A percentile compares a stretch with the other conserved stretches of the same genome.
Evolutionary conservation across 2,888 invertebrate genomes (phyloP).

Genomic region (Eulithis testata): DNA sequence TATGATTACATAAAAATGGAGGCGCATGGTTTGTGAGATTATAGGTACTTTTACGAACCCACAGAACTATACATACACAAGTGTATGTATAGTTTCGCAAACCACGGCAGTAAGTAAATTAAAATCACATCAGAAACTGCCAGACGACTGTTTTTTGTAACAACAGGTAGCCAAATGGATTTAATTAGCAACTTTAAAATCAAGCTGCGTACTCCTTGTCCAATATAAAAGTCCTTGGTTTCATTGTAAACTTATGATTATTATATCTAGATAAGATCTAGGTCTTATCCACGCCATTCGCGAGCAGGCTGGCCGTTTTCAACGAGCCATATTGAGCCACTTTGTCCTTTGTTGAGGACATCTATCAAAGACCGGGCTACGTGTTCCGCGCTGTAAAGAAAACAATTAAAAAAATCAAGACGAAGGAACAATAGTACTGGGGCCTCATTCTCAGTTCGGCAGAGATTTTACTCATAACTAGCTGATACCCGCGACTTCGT

Average conservation of each 20-base stretch:
- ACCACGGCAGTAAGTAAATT: neutral
- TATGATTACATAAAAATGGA: conserved; percentile 1
- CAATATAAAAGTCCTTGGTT: neutral
- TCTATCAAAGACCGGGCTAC: conserved; percentile 88
- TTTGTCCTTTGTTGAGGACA: conserved; percentile 86
- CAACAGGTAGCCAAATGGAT: conserved; percentile 1
- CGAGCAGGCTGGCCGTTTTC: conserved; percentile 87
- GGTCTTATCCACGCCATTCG: conserved; percentile 82
- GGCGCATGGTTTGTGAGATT: conserved; percentile 2
- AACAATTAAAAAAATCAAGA: neutral
- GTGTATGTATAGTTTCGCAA: conserved; percentile 14
- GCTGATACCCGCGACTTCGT: no score
- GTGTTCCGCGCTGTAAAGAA: conserved; percentile 84
- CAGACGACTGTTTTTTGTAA: neutral
- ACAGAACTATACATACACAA: no score
- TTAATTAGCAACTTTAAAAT: conserved; percentile 4
- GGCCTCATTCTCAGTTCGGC: no score
- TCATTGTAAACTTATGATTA: neutral
- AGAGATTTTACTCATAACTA: no score
- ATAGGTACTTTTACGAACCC: conserved; percentile 17
- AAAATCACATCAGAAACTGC: neutral
- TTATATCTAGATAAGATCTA: neutral
- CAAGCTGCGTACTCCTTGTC: neutral
- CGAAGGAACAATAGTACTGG: no score
- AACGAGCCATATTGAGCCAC: conserved; percentile 89